These are phyloP conservation scores for Agrotis ipsilon DNA, from an alignment of 2,888 invertebrate genomes.

Conservation along the genomic window DNA sequence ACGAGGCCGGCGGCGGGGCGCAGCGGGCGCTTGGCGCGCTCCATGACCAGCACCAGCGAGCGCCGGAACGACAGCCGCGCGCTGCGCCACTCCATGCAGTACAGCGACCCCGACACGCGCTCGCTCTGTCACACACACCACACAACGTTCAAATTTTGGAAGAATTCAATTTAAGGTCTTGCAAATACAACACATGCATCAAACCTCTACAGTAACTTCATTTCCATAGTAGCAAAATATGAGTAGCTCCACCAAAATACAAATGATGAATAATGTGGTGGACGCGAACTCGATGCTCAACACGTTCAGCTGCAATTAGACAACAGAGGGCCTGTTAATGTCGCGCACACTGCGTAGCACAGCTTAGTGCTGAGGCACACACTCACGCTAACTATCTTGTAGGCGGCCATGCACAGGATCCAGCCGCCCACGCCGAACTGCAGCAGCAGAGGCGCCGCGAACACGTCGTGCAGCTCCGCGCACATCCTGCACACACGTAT, in stretches of 20 bases:
- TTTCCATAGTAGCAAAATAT: conserved; percentile 90
- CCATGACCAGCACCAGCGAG: conserved; percentile 84
- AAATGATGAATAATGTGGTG: conserved; percentile 84
- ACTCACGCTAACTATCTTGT: conserved; percentile 78
- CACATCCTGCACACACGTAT: conserved; percentile 67
- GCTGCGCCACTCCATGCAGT: conserved; percentile 80
- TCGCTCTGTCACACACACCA: conserved; percentile 78
- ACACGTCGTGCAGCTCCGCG: conserved; percentile 72
- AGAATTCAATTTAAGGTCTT: no score
- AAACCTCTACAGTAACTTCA: conserved; percentile 87
- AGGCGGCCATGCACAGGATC: conserved; percentile 83
- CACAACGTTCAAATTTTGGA: not conserved
- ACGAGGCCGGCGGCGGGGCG: conserved; percentile 86
- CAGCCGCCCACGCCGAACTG: conserved; percentile 81
- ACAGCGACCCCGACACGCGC: conserved; percentile 81
- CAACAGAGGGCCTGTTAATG: not conserved
- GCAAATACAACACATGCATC: not conserved
- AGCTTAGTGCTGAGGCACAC: not conserved
- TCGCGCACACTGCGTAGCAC: no score
- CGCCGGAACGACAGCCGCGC: conserved; percentile 70
- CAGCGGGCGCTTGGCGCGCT: conserved; percentile 85
- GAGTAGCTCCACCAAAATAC: conserved; percentile 88
- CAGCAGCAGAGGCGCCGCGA: conserved; percentile 75
- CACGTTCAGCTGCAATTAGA: conserved; percentile 70
- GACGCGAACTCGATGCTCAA: conserved; percentile 84